A percentile compares a stretch with the other conserved stretches of the same genome.
These are phyloP conservation scores for Spheniscus humboldti DNA, from an alignment of 2,797 vertebrate species.

Conservation along the genomic window DNA sequence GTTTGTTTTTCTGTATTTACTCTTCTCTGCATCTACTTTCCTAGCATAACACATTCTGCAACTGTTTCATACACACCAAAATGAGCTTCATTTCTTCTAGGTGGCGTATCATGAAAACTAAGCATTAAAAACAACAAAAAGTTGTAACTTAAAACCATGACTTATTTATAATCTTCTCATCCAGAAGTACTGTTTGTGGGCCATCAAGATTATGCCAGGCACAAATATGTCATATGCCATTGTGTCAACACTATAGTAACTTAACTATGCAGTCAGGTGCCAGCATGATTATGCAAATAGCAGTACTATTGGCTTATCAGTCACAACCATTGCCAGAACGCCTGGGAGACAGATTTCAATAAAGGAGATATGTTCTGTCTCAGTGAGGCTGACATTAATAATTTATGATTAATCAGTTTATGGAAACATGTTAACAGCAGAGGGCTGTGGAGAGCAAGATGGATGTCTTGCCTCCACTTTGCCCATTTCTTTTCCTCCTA, in stretches of 20 bases:
- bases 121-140: not conserved
- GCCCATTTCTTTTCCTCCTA: constrained; percentile 1
- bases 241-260: constrained; percentile 4
- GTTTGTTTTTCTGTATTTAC: not conserved
- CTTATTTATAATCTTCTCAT: constrained; percentile 38
- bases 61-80: not conserved
- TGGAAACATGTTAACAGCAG: constrained; percentile 42
- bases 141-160: not conserved
- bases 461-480: constrained; percentile 14
- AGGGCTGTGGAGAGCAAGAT: constrained; percentile 39
- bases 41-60: not conserved
- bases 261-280: constrained; percentile 5
- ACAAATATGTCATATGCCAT: constrained; percentile 29
- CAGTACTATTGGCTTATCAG: constrained; percentile 36
- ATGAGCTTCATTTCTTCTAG: not conserved
- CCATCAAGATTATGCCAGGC: constrained; percentile 30
- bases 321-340: constrained; percentile 41
- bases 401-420: constrained; percentile 70
- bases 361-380: constrained; percentile 34
- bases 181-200: not conserved
- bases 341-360: constrained; percentile 53
- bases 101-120: not conserved
- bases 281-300: constrained; percentile 60
- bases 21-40: not conserved
- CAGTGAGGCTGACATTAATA: constrained; percentile 54